A percentile compares a stretch with the other conserved stretches of the same genome.
These are phyloP conservation scores for Coptodon bakossiorum DNA, from an alignment of 2,113 vertebrate genomes.

Conservation along the genomic window DNA sequence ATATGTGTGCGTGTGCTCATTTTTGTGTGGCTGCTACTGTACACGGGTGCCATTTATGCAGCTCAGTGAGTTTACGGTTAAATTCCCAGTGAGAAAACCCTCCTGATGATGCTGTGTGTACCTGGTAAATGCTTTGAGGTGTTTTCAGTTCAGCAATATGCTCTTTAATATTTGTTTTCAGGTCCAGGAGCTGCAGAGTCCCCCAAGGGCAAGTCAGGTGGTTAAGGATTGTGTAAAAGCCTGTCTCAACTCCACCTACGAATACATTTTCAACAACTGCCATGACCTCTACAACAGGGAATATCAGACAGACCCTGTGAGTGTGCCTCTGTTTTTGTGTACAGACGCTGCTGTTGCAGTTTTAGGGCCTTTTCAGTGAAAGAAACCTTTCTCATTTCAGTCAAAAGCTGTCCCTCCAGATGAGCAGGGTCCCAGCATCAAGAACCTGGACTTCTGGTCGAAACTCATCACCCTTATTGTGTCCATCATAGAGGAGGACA, in stretches of 20 bases:
- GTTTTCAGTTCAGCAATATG: neutral
- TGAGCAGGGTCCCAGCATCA: constrained; percentile 94
- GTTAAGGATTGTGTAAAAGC: constrained; percentile 97
- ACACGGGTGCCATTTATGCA: neutral
- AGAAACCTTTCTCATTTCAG: constrained; percentile 56
- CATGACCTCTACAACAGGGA: constrained; percentile 93
- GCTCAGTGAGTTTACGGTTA: neutral
- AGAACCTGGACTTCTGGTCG: constrained; percentile 98
- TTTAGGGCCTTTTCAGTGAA: neutral
- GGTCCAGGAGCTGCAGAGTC: constrained; percentile 97
- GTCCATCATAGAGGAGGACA: constrained; percentile 97
- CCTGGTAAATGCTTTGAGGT: neutral
- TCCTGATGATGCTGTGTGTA: neutral
- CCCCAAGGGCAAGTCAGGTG: constrained; percentile 91
- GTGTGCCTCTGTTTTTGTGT: constrained; percentile 10
- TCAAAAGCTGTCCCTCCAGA: constrained; percentile 88
- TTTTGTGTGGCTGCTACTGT: neutral
- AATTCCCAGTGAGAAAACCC: neutral
- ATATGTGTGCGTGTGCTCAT: neutral
- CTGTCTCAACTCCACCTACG: constrained; percentile 94
- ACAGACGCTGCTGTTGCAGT: neutral
- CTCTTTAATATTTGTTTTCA: constrained; percentile 45
- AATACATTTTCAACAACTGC: constrained; percentile 98
- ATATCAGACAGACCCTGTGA: constrained; percentile 91
- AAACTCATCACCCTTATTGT: constrained; percentile 98